Percentiles rank a stretch among this genome's conserved stretches.
phyloP scores from a whole-genome alignment of 2,797 vertebrate species.

The Streptopelia turtur region DNA sequence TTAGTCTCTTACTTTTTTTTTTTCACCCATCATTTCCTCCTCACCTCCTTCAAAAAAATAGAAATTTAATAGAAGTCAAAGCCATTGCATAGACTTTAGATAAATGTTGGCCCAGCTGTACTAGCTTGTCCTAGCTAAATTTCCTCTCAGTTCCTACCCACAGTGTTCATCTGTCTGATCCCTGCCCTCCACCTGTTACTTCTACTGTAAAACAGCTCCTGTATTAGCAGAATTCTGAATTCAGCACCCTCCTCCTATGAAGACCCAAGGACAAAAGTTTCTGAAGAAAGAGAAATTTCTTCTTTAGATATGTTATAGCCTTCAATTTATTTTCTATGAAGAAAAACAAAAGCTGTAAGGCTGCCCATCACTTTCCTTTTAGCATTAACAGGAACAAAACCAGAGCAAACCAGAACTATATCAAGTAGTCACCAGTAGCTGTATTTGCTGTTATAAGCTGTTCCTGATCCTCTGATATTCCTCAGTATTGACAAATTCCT shows the following conservation, averaged over 20 bases:
- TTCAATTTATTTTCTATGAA: background rate
- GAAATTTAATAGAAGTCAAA: background rate
- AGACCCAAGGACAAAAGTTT: background rate
- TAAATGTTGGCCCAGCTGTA: background rate
- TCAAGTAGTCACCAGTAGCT: background rate
- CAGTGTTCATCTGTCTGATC: background rate
- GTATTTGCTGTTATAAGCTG: background rate
- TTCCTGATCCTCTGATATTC: background rate
- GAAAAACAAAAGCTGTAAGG: background rate
- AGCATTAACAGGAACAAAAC: background rate
- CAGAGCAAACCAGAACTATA: background rate
- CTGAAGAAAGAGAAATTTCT: background rate
- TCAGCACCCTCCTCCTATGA: background rate
- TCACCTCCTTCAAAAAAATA: background rate
- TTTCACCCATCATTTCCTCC: background rate
- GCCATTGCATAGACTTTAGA: background rate
- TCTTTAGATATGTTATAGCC: background rate
- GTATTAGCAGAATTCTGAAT: background rate
- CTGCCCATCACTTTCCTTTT: background rate
- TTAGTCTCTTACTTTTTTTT: background rate
- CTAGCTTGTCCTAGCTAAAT: background rate
- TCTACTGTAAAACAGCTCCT: background rate
- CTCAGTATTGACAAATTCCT: background rate
- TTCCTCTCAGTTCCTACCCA: background rate
- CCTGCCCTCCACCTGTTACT: background rate